phyloP scores from a whole-genome alignment of 1,140 invertebrate genomes.

The Anoplolepis gracilipes region DNA sequence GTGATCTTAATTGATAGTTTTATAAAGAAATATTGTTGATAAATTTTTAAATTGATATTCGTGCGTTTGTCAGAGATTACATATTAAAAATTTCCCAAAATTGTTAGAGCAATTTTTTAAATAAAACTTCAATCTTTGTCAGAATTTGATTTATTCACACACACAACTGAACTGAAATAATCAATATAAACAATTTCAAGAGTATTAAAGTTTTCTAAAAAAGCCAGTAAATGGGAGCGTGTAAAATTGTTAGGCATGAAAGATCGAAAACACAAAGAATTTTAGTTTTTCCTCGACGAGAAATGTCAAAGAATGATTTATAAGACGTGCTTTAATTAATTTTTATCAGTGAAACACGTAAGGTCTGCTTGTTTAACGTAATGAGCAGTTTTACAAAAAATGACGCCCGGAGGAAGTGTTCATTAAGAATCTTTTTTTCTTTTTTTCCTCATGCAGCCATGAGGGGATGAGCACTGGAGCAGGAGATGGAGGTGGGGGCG shows the following conservation, averaged over 20 bases:
- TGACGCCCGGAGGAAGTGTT: background rate
- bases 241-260: background rate
- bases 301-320: background rate
- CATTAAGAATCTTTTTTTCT: slow-evolving; percentile 16
- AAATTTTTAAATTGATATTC: no score
- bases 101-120: no score
- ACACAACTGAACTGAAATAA: no score
- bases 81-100: no score
- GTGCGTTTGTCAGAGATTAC: no score
- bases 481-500: slow-evolving; percentile 81
- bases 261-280: background rate
- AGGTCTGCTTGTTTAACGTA: background rate
- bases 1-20: no score
- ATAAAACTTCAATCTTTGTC: no score
- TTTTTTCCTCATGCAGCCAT: slow-evolving; percentile 85
- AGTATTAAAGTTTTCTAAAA: no score
- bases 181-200: no score
- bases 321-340: background rate
- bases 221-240: no score
- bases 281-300: background rate
- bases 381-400: slow-evolving; percentile 43
- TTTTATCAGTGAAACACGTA: background rate
- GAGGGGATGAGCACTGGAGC: slow-evolving; percentile 87
- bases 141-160: no score
- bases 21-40: no score